Conservation (phyloP, 1,140 invertebrate species). For the Bathynomus jamesi region DNA sequence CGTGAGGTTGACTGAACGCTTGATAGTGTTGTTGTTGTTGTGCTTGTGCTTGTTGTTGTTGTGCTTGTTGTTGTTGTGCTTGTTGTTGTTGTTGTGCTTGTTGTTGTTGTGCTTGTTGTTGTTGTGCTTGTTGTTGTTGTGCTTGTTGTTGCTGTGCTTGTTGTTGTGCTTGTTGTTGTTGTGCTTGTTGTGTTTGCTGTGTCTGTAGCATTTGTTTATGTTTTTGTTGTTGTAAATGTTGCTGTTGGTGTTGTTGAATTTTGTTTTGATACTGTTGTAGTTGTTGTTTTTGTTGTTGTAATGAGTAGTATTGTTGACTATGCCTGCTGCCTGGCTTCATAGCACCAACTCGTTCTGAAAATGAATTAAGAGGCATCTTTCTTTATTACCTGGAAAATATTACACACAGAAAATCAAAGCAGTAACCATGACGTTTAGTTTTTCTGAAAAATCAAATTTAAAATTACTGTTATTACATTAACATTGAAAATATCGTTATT, state of each 20-base stretch:
- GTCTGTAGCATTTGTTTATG: slow-evolving; percentile 5
- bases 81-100: slow-evolving; percentile 24
- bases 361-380: slow-evolving; percentile 1
- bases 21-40: slow-evolving; percentile 34
- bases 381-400: background rate
- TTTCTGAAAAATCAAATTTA: too few species aligned
- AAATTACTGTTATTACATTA: too few species aligned
- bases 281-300: slow-evolving; percentile 37
- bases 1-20: slow-evolving; percentile 31
- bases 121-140: slow-evolving; percentile 17
- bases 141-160: slow-evolving; percentile 7
- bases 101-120: slow-evolving; percentile 28
- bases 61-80: slow-evolving; percentile 17
- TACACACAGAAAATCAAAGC: too few species aligned
- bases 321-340: slow-evolving; percentile 26
- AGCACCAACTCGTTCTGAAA: slow-evolving; percentile 35
- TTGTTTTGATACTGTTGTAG: slow-evolving; percentile 35
- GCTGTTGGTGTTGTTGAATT: slow-evolving; percentile 28
- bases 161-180: slow-evolving; percentile 9
- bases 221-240: slow-evolving; percentile 19
- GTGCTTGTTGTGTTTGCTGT: slow-evolving; percentile 4
- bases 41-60: slow-evolving; percentile 18
- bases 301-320: slow-evolving; percentile 31
- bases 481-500: too few species aligned
- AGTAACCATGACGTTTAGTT: too few species aligned